Conservation (phyloP, 2,113 vertebrate species). For the Callorhinus ursinus region DNA sequence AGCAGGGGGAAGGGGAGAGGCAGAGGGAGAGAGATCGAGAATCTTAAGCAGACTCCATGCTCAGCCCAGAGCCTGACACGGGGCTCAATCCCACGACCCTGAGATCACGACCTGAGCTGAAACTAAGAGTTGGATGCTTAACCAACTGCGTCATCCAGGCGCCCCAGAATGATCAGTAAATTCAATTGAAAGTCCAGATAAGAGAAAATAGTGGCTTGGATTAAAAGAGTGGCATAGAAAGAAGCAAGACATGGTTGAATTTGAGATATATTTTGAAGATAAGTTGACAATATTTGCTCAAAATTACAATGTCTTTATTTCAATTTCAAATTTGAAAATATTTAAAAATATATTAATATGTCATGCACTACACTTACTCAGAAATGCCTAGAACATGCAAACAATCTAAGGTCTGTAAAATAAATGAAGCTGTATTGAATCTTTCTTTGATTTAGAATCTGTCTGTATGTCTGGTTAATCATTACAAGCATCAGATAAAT, state of each 20-base stretch:
- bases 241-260: neutral
- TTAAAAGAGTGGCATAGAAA: neutral
- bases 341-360: neutral
- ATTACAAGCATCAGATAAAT: neutral
- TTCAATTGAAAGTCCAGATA: neutral
- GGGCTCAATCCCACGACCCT: neutral
- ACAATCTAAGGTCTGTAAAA: neutral
- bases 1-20: neutral
- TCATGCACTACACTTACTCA: neutral
- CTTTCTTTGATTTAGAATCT: neutral
- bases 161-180: neutral
- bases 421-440: neutral
- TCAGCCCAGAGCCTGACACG: neutral
- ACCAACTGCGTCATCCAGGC: neutral
- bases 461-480: neutral
- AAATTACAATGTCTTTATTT: neutral
- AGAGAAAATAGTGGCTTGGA: neutral
- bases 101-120: neutral
- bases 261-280: neutral
- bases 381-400: neutral
- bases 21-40: neutral
- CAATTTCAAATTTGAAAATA: constrained; percentile 25
- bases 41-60: neutral
- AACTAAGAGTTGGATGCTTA: neutral
- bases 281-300: neutral